phyloP scores from a whole-genome alignment of 2,888 invertebrate species.

The Exephanes ischioxanthus region DNA sequence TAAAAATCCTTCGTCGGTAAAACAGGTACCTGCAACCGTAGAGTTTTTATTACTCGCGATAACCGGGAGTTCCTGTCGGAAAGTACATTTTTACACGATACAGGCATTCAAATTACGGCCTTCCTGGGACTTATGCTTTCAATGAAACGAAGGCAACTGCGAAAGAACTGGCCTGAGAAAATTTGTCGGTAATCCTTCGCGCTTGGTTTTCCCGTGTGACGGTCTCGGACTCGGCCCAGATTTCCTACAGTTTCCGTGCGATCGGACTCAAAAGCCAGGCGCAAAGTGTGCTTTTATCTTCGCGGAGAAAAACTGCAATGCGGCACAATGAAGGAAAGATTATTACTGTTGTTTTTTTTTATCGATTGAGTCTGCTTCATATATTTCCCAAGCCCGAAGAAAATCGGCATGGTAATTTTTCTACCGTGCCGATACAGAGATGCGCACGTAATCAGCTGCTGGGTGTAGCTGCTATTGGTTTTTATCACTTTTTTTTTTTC shows the following conservation, averaged over 20 bases:
- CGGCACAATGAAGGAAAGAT: neutral
- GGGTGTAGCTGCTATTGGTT: neutral
- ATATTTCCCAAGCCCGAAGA: neutral
- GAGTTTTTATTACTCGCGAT: neutral
- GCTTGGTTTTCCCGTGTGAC: neutral
- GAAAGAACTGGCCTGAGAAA: neutral
- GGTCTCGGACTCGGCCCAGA: neutral
- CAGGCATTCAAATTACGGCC: neutral
- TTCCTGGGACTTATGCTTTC: neutral
- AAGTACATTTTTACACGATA: neutral
- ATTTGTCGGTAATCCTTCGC: neutral
- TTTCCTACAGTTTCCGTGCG: neutral
- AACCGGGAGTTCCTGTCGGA: neutral
- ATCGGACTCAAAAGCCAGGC: neutral
- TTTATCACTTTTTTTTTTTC: neutral
- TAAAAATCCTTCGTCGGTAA: neutral
- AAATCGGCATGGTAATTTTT: neutral
- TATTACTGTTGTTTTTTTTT: neutral
- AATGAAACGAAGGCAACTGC: neutral
- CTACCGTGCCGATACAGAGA: neutral
- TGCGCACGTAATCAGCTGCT: neutral
- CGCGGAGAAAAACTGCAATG: neutral
- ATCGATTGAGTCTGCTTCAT: neutral
- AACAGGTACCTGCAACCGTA: neutral
- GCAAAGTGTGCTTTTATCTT: neutral